These are phyloP conservation scores for Equus quagga DNA, from an alignment of 2,113 vertebrate species.

Conservation along the genomic window DNA sequence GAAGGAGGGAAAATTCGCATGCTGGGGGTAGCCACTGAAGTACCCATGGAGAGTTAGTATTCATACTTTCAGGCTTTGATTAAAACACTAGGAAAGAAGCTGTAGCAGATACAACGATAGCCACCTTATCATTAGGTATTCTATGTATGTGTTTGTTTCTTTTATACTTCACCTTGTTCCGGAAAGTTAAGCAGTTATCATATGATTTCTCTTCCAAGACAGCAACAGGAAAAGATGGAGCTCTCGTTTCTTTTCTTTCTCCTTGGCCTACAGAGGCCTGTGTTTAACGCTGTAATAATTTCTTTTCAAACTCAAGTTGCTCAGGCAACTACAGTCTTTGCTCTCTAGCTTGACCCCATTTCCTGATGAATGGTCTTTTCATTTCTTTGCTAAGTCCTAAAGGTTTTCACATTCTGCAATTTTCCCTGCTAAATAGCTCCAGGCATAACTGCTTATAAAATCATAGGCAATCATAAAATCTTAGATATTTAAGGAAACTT, in stretches of 20 bases:
- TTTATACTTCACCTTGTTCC: neutral
- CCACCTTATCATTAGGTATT: neutral
- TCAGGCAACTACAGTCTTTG: conserved; percentile 32
- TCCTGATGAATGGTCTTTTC: conserved; percentile 72
- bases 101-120: neutral
- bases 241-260: conserved; percentile 25
- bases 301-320: conserved; percentile 60
- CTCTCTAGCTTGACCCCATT: conserved; percentile 65
- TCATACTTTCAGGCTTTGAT: conserved; percentile 1
- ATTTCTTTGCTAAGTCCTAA: conserved; percentile 61
- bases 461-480: conserved; percentile 29
- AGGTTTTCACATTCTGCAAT: conserved; percentile 52
- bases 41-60: neutral
- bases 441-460: conserved; percentile 61
- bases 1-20: conserved; percentile 1
- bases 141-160: neutral
- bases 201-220: neutral
- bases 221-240: neutral
- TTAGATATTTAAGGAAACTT: conserved; percentile 43
- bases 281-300: conserved; percentile 48
- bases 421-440: conserved; percentile 65
- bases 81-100: neutral
- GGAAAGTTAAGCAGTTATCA: neutral
- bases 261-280: neutral
- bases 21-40: neutral